A percentile compares a stretch with the other conserved stretches of the same genome.
phyloP scores from a whole-genome alignment of 2,888 invertebrate genomes.

The Eupithecia abbreviata region DNA sequence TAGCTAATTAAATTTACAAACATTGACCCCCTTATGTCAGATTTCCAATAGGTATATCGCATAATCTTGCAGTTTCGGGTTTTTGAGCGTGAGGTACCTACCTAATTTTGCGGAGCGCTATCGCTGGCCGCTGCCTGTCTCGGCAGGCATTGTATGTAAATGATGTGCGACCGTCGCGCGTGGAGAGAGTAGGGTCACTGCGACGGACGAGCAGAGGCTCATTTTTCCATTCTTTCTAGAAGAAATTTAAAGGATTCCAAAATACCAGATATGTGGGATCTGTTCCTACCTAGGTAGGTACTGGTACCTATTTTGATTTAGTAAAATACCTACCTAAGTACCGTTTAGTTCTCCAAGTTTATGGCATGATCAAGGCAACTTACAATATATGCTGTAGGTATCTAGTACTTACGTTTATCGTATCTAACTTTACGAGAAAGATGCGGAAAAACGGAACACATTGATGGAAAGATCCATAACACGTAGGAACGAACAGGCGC shows the following conservation, averaged over 20 bases:
- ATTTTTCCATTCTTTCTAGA: conserved; percentile 11
- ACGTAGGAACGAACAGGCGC: conserved; percentile 26
- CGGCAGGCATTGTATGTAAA: conserved; percentile 65
- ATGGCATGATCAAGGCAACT: neutral
- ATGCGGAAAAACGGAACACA: conserved; percentile 5
- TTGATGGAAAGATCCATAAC: conserved; percentile 27
- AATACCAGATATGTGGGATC: neutral
- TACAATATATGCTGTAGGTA: neutral
- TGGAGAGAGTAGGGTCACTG: conserved; percentile 39
- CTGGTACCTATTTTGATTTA: neutral
- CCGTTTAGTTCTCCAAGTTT: neutral
- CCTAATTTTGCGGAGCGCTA: conserved; percentile 40
- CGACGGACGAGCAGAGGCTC: neutral
- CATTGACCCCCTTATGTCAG: conserved; percentile 49
- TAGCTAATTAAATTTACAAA: conserved; percentile 56
- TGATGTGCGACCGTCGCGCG: neutral
- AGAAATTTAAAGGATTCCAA: neutral
- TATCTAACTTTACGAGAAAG: conserved; percentile 8
- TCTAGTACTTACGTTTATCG: neutral
- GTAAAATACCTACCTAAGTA: neutral
- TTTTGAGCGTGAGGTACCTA: conserved; percentile 49
- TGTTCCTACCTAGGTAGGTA: neutral
- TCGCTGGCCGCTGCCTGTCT: conserved; percentile 50
- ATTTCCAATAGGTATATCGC: conserved; percentile 45
- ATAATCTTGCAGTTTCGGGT: conserved; percentile 49